Evolutionary conservation across 2,113 vertebrate species (phyloP).

Genomic region (Varanus komodoensis): DNA sequence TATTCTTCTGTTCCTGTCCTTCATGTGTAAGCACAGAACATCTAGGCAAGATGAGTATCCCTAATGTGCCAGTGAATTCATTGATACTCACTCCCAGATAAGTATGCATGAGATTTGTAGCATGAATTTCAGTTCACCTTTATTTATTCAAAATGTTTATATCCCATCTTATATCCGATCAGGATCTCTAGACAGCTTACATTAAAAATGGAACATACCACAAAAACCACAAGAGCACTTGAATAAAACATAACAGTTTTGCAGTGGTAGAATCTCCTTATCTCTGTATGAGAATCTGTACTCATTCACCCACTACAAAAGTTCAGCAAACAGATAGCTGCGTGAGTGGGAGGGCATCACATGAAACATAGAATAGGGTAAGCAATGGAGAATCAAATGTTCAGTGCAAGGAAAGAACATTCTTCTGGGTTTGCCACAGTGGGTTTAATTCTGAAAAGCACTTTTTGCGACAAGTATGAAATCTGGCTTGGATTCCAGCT

Average conservation of each 20-base stretch:
- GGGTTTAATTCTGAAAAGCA: no score
- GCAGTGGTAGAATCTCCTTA: neutral
- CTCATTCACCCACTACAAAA: neutral
- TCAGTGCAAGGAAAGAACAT: neutral
- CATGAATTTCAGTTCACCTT: neutral
- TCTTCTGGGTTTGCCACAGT: no score
- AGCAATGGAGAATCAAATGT: neutral
- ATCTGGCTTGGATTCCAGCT: neutral
- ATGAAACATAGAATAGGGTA: neutral
- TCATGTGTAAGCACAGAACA: neutral
- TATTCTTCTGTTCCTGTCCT: neutral
- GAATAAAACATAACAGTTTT: no score
- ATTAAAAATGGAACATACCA: no score
- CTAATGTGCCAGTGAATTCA: no score
- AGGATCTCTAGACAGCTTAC: no score
- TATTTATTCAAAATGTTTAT: neutral
- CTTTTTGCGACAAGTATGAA: neutral
- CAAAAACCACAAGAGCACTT: no score
- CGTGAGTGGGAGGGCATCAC: neutral
- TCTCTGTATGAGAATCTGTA: neutral
- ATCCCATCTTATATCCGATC: no score
- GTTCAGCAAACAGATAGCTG: neutral
- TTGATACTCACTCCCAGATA: no score
- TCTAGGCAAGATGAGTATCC: neutral
- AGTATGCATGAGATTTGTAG: neutral